phyloP scores from a whole-genome alignment of 2,888 invertebrate genomes.

The Hipparchia sbordonii region DNA sequence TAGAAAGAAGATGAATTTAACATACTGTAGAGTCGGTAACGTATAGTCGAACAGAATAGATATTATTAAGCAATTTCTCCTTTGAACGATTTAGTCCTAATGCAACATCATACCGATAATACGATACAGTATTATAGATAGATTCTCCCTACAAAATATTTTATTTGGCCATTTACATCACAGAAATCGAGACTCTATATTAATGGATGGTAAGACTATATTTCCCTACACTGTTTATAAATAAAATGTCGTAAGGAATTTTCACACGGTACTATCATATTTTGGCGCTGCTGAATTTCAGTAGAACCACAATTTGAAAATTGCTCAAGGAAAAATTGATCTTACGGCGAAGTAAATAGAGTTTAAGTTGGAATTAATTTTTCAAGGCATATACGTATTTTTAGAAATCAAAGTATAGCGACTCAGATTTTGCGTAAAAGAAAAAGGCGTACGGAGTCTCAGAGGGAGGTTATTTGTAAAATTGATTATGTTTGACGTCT shows the following conservation, averaged over 20 bases:
- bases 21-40: background rate
- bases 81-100: conserved; percentile 74
- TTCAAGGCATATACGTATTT: background rate
- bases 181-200: background rate
- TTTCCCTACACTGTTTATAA: conserved; percentile 44
- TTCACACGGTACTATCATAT: conserved; percentile 73
- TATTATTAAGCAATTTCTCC: conserved; percentile 79
- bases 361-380: conserved; percentile 16
- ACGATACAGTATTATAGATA: conserved; percentile 73
- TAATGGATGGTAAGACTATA: background rate
- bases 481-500: conserved; percentile 79
- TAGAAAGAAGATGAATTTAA: background rate
- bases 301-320: conserved; percentile 1
- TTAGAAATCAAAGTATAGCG: background rate
- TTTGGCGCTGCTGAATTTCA: conserved; percentile 43
- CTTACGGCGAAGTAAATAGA: conserved; percentile 23
- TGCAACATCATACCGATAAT: conserved; percentile 74
- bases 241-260: conserved; percentile 75
- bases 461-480: conserved; percentile 72
- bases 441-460: conserved; percentile 55
- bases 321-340: conserved; percentile 31
- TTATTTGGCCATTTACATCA: conserved; percentile 25
- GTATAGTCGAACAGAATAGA: background rate
- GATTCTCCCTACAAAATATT: conserved; percentile 43
- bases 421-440: conserved; percentile 71